Conservation (phyloP, 2,113 vertebrate species). For the Danionella cerebrum region DNA sequence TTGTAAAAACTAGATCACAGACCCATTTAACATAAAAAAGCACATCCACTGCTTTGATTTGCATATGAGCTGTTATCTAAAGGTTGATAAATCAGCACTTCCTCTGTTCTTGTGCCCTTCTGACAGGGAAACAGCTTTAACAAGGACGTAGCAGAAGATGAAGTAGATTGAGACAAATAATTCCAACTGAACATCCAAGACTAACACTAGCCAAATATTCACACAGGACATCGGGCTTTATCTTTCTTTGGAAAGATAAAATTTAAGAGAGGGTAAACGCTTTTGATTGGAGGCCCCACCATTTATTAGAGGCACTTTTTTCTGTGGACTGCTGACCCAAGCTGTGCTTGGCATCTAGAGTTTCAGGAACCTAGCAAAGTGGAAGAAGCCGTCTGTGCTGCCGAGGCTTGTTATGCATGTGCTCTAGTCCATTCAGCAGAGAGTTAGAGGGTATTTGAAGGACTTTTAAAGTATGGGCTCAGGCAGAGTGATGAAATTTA, state of each 20-base stretch:
- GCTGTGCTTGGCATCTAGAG: constrained; percentile 12
- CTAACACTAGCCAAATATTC: constrained; percentile 9
- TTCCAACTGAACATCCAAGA: background rate
- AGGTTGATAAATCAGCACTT: background rate
- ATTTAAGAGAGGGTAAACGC: background rate
- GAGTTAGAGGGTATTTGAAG: background rate
- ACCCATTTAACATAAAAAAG: background rate
- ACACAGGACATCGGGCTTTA: background rate
- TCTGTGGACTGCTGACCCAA: background rate
- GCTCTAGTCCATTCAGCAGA: background rate
- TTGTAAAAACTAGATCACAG: no score
- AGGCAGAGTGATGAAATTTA: background rate
- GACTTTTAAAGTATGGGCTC: background rate
- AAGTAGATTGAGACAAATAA: background rate
- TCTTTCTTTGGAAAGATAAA: background rate
- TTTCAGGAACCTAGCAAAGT: constrained; percentile 11
- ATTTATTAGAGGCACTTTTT: background rate
- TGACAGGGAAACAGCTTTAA: background rate
- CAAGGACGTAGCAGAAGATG: background rate
- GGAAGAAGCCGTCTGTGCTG: background rate
- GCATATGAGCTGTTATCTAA: background rate
- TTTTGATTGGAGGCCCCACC: background rate
- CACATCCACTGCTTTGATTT: background rate
- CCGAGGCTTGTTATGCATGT: constrained; percentile 6
- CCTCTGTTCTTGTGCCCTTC: background rate